phyloP scores from a whole-genome alignment of 2,797 vertebrate species.

The Anomalospiza imberbis region DNA sequence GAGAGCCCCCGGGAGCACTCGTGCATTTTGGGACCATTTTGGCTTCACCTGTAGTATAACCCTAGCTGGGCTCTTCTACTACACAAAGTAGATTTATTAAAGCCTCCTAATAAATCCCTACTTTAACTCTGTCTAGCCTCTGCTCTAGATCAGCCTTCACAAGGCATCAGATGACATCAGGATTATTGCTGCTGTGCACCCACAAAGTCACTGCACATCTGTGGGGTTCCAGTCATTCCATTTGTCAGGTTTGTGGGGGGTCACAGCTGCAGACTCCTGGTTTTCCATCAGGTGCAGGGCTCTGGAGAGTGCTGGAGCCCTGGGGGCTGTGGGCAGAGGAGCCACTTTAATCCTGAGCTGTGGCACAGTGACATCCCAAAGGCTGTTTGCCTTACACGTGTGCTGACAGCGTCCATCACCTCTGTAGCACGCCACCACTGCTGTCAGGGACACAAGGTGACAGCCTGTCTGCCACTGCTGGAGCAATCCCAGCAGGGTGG shows the following conservation, averaged over 20 bases:
- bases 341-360: accelerated
- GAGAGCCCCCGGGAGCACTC: accelerated
- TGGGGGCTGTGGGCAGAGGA: not conserved
- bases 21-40: not conserved
- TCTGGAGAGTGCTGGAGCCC: not conserved
- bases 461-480: not conserved
- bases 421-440: accelerated
- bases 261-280: not conserved
- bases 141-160: too few relatives aligned
- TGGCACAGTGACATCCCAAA: not conserved
- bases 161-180: not conserved
- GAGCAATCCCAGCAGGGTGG: accelerated
- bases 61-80: not conserved
- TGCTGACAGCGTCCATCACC: not conserved
- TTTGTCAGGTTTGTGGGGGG: not conserved
- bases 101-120: not conserved
- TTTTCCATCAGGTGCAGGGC: not conserved
- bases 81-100: not conserved
- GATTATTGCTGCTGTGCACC: not conserved
- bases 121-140: too few relatives aligned
- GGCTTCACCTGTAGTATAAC: too few relatives aligned
- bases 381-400: accelerated
- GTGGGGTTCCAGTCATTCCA: not conserved
- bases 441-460: not conserved
- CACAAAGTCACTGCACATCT: not conserved